Base-by-base conservation (phyloP, 2,888 invertebrate genomes). In the Rhodophaea formosa region DNA sequence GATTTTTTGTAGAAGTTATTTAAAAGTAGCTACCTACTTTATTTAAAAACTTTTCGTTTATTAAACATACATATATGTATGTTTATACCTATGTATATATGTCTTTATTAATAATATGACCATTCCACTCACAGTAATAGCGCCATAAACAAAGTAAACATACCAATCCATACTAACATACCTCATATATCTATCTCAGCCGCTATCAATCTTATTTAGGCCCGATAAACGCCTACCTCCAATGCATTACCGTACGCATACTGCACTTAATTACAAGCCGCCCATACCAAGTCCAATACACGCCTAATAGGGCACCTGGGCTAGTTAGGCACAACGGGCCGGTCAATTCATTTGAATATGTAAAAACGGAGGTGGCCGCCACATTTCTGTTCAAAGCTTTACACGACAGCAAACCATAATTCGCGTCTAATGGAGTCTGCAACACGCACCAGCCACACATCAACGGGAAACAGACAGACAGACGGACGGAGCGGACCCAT, bases 371-470 rank as follows among this genome's bases (percentile, higher is more conserved):
- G 82, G 82, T 81, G 81, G 81, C 77, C 80, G 74, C 75, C 71
- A 77, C 65, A 72, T 72, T 69, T 63, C 63, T 65, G 55, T 65
- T 73, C 80, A 80, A 75, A 71, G 72, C 75, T 74, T 71, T 73
- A 76, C 74, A 71, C 72, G 84, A 85, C 83, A 80, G 79, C 66
- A 64, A 65, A 71, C 80, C 80, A 86, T 88, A 88, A 84, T 83
- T 87, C 79, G 69, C 70, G 61, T 59, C 73, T 87, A 88, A 88
- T 88, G 84, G 86, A 87, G 84, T 84, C 82, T 67, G 79, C 82
- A 79, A 79, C 86, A 85, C 84, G 86, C 85, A 81, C 78, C 70
- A 66, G 75, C 78, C 70, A 85, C 86, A 87, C 84, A 88, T 88
- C 86, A 88, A 78, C 71, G 61, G 58, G 68, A 65, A 74, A 84